Base-by-base conservation (phyloP, 2,797 vertebrate genomes). In the Poeciliopsis infans region DNA sequence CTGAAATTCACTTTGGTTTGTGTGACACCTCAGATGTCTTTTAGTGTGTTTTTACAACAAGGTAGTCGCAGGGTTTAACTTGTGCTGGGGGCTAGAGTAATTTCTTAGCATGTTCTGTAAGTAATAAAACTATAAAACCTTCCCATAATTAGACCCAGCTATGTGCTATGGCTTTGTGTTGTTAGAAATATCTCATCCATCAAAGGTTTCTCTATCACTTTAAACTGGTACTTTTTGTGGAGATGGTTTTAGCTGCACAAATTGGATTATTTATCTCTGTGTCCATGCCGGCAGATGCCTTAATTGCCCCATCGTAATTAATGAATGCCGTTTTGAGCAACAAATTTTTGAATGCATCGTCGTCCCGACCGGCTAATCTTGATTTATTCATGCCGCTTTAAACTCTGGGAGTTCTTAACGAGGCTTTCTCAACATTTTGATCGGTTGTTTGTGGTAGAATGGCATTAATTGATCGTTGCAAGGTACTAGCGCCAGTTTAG, bases 201-300 rank as follows among this genome's bases (percentile, higher is more conserved):
- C 55, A 57, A 57, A 57, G n/a, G n/a, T 57, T 57, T 57, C 59
- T 61, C 28, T 18, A 33, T 61, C 31, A 31, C 15, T 61, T 61
- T 61, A 16, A 25, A 33, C 59, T 7, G 0, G 13, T 33, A 61
- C 13, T 61, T 61, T 61, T 61, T 2, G 2, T 31, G 31, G 59
- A 33, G 59, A 61, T 6, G 16, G 57, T 31, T 33, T 46, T 33
- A 18, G 31, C 13, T 33, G 13, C 23, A 33, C 28, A 61, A 61
- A 61, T 61, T 61, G 59, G 59, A 61, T 61, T 61, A 61, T 61
- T 61, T 61, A 61, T 61, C 57, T 61, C 59, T 61, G 59, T 61
- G 23, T 41, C 39, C 23, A 69, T 43, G 39, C 39, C 2, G 66
- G 43, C 39, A 43, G 66, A 69, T 43, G 23, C 66, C 10, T 43